Evolutionary conservation across 2,797 vertebrate species (phyloP).

Genomic region (Muscicapa comitata): DNA sequence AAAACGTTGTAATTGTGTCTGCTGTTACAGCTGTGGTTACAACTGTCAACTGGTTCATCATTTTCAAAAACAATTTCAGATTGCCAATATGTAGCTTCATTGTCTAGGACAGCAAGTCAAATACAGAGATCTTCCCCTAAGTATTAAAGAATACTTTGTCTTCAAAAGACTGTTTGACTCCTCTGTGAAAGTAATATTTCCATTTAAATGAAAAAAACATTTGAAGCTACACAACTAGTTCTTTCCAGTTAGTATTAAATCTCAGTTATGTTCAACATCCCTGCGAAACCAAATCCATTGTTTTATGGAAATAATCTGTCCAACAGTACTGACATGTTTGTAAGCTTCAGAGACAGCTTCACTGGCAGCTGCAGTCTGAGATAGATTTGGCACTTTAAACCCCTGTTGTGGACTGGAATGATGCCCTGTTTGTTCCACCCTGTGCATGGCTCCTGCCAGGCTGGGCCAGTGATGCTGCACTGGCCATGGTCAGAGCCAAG

Average conservation of each 20-base stretch:
- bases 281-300: neutral
- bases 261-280: neutral
- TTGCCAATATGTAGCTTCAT: neutral
- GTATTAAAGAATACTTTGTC: neutral
- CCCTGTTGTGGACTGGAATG: neutral
- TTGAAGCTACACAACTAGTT: neutral
- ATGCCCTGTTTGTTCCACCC: neutral
- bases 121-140: neutral
- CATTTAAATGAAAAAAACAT: neutral
- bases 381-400: neutral
- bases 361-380: neutral
- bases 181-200: neutral
- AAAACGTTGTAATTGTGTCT: neutral
- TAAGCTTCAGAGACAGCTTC: neutral
- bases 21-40: neutral
- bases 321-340: neutral
- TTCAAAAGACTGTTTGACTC: neutral
- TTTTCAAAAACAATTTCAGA: neutral
- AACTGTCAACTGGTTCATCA: neutral
- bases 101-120: neutral
- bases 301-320: neutral
- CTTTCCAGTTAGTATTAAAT: neutral
- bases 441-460: accelerated
- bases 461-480: neutral
- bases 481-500: accelerated